Percentiles rank a stretch among this genome's conserved stretches.
Conservation (phyloP, 1,140 invertebrate species). For the Drosophila yakuba region DNA sequence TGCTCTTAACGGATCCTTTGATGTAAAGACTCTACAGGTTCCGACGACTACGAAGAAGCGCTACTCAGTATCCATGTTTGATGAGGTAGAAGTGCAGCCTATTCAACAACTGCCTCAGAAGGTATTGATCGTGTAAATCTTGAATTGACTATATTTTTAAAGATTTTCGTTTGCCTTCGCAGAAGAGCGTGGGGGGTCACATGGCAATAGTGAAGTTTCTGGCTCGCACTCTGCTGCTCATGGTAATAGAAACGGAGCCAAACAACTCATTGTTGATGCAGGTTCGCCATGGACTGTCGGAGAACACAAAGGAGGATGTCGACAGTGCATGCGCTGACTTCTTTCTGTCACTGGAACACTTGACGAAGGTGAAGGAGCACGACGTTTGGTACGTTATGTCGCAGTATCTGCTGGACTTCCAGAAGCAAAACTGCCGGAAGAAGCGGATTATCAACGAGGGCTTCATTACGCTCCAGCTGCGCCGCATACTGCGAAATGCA, state of each 20-base stretch:
- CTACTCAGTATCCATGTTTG: conserved; percentile 77
- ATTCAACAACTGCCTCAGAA: conserved; percentile 52
- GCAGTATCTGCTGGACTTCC: conserved; percentile 72
- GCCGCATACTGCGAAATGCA: conserved; percentile 66
- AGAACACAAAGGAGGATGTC: conserved; percentile 49
- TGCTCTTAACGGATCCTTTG: conserved; percentile 58
- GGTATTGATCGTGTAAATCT: conserved; percentile 16
- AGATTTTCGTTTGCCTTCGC: background rate
- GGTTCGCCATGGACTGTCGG: conserved; percentile 41
- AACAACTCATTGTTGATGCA: conserved; percentile 56
- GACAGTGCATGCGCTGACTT: conserved; percentile 71
- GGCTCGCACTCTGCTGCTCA: conserved; percentile 64
- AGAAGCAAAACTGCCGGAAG: conserved; percentile 53
- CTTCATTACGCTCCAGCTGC: conserved; percentile 71
- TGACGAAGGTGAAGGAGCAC: conserved; percentile 77
- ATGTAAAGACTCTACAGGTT: conserved; percentile 33
- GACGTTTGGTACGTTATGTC: conserved; percentile 77
- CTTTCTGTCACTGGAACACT: conserved; percentile 69
- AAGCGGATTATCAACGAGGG: conserved; percentile 69
- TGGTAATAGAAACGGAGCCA: conserved; percentile 58
- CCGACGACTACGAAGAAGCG: conserved; percentile 54
- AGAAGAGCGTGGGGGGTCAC: conserved; percentile 55
- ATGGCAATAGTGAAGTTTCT: conserved; percentile 71
- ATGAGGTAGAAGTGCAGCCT: conserved; percentile 66
- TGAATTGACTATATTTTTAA: background rate